Evolutionary conservation across 2,797 vertebrate genomes (phyloP), one percentile per base, ranked within the genome.

Genomic region (Fundulus diaphanus): DNA sequence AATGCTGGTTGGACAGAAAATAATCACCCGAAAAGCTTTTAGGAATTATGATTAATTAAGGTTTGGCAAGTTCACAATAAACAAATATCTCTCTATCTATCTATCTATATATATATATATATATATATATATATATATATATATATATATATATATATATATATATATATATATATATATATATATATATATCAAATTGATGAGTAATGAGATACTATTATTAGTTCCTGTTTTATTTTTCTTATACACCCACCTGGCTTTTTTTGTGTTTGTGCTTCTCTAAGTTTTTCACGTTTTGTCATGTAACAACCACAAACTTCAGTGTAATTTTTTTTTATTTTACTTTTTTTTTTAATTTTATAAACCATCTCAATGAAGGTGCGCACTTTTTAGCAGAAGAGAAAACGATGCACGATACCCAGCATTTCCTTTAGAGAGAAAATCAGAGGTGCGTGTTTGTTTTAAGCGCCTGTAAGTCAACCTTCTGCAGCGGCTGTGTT

Each of bases 21-120:
- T 33, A 4, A 33, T 13, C 1, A 1, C 33, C 18, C 1, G 3
- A 37, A 63, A 37, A 40, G 22, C 35, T 65, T 65, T 13, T 65
- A 40, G 35, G 35, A 65, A 65, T 65, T 40, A 20, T 61, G 59
- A n/a, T 37, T 37, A 24, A 61, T 65, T 65, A 65, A 18, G 61
- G 40, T 40, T 40, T 65, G 61, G 12, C 40, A 65, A 65, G 35
- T n/a, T 65, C 15, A 40, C 40, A 65, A 63, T 2, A 42, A 42
- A 42, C 9, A 42, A n/a, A n/a, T n/a, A n/a, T n/a, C n/a, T n/a
- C n/a, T n/a, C n/a, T n/a, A n/a, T n/a, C n/a, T n/a, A n/a, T n/a
- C n/a, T n/a, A n/a, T n/a, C n/a, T 9, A 42, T 42, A 61, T 59
- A 27, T 59, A 33, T 37, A 63, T 37, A 57, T 16, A 37, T 40